Evolutionary conservation across 2,888 invertebrate genomes (phyloP), one percentile per base, ranked within the genome.

Genomic region (Idaea biselata): DNA sequence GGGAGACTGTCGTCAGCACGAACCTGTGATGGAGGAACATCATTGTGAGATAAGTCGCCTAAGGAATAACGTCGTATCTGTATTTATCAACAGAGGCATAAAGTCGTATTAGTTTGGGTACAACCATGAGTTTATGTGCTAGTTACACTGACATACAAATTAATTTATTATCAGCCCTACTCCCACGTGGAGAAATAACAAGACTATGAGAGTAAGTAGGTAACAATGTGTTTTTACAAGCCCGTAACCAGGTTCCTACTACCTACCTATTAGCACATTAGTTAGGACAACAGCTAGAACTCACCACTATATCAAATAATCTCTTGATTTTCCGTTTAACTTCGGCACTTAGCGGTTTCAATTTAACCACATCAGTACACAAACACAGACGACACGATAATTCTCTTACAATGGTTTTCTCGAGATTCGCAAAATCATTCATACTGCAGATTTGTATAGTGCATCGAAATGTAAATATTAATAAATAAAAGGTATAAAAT

Each of bases 371-470:
- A 73, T 92, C 92, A n/a, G 83, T 87, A 73, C 91, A 91, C 58
- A 92, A 74, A 77, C 92, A 92, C 71, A 92, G 73, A 44, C 92
- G 87, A 76, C 92, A 92, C 18, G 92, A 88, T 67, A 91, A 78
- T 77, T 92, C 92, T 61, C 91, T 89, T 63, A 92, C 90, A 77
- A 91, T 88, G 62, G 80, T 83, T 81, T 90, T 91, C 69, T 91
- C 92, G 55, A 91, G 83, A 78, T 73, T 83, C 16, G 77, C 71
- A 78, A 88, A 91, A 78, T 92, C 90, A 74, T 91, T 86, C 91
- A 91, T 92, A 78, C 75, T 88, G 79, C 61, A 63, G 65, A 73
- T 75, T 75, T 77, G 73, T 61, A 44, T 14, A 44, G 14, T 44
- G 11, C 11, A 44, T 7, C 44, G 2, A 44, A 44, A 44, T 66